Evolutionary conservation across 2,113 vertebrate species (phyloP).

Genomic region (Apeltes quadracus): DNA sequence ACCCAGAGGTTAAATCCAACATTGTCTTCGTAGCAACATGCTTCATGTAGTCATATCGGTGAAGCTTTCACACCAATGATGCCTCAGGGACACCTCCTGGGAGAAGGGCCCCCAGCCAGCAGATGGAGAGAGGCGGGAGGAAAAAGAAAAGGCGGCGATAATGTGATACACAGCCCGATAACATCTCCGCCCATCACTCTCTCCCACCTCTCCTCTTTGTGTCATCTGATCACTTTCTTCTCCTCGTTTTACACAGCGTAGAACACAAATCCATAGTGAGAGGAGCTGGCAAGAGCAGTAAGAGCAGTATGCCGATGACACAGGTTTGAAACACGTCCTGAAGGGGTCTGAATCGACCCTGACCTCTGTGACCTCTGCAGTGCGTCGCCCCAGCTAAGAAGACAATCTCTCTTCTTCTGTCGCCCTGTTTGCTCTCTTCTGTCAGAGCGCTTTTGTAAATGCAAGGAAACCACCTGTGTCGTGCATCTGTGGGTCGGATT

Average conservation of each 20-base stretch:
- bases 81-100: too few species aligned
- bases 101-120: neutral
- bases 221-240: neutral
- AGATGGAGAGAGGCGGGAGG: neutral
- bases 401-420: neutral
- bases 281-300: neutral
- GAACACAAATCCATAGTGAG: neutral
- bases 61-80: neutral
- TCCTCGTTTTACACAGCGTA: neutral
- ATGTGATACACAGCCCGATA: neutral
- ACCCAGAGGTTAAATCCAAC: neutral
- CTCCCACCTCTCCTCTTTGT: neutral
- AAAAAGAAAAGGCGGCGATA: neutral
- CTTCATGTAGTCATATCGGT: neutral
- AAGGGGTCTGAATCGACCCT: neutral
- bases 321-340: neutral
- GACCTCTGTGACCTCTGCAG: slow-evolving; percentile 7
- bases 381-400: neutral
- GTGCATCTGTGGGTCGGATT: neutral
- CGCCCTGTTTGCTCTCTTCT: slow-evolving; percentile 4
- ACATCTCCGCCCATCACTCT: neutral
- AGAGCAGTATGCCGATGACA: too few species aligned
- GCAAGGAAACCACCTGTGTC: neutral
- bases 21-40: neutral
- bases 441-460: neutral